phyloP scores from a whole-genome alignment of 2,113 vertebrate genomes.

The Podarcis raffonei region DNA sequence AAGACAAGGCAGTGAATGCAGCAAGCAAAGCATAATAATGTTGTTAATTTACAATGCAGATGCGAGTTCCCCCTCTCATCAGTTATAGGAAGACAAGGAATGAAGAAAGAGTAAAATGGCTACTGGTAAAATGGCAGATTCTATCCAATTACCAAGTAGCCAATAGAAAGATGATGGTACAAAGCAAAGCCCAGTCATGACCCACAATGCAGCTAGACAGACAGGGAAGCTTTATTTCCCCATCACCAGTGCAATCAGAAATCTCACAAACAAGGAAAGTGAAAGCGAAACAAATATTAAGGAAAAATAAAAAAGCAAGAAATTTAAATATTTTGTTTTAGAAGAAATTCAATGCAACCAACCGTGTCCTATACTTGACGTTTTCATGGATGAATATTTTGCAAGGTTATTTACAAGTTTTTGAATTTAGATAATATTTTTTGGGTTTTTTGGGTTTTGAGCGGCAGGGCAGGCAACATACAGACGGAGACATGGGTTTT shows the following conservation, averaged over 20 bases:
- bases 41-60: conserved; percentile 30
- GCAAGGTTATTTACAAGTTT: conserved; percentile 75
- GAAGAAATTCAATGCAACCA: conserved; percentile 79
- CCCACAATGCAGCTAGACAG: conserved; percentile 22
- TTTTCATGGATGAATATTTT: conserved; percentile 82
- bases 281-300: conserved; percentile 47
- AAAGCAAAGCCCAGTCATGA: conserved; percentile 16
- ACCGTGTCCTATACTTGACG: conserved; percentile 86
- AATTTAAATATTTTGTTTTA: conserved; percentile 30
- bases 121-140: conserved; percentile 51
- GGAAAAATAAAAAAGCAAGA: conserved; percentile 46
- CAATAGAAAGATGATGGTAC: conserved; percentile 43
- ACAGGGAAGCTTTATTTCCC: conserved; percentile 49
- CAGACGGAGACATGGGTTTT: conserved; percentile 82
- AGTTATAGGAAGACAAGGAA: conserved; percentile 20
- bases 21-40: not conserved
- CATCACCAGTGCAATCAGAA: conserved; percentile 58
- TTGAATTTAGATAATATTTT: conserved; percentile 34
- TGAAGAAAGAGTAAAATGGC: conserved; percentile 7
- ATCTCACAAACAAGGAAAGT: conserved; percentile 43
- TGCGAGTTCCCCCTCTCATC: conserved; percentile 59
- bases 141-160: conserved; percentile 60
- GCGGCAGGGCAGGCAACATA: conserved; percentile 78
- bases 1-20: too few relatives aligned
- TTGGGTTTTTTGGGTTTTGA: conserved; percentile 47